These are phyloP conservation scores for Cassiopea xamachana DNA, from an alignment of 30 jellyfish, hydroid and myxozoan genomes.

Conservation along the genomic window DNA sequence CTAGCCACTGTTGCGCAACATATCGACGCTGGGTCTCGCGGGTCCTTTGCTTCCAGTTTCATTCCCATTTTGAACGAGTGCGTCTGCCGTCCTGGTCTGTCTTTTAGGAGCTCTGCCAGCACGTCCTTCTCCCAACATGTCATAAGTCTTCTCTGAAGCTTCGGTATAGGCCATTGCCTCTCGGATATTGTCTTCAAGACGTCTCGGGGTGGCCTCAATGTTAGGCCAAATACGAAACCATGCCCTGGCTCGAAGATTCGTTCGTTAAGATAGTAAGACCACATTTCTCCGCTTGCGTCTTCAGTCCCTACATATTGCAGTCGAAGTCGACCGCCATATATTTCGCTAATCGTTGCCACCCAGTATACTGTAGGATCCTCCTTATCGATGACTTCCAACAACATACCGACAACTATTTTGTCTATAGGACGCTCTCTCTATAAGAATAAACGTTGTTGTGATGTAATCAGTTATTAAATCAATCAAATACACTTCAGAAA, in stretches of 20 bases:
- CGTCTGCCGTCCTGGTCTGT: constrained; percentile 38
- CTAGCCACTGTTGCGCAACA: constrained; percentile 97
- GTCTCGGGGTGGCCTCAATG: constrained; percentile 91
- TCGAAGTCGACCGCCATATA: constrained; percentile 90
- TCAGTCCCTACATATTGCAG: constrained; percentile 92
- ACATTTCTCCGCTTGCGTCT: constrained; percentile 82
- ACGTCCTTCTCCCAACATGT: constrained; percentile 76
- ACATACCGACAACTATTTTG: constrained; percentile 86
- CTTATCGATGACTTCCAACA: constrained; percentile 86
- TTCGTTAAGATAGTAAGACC: constrained; percentile 87
- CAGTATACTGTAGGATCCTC: constrained; percentile 93
- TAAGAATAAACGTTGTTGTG: not conserved
- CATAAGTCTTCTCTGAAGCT: constrained; percentile 56
- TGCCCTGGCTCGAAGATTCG: constrained; percentile 85
- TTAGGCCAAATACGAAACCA: constrained; percentile 82
- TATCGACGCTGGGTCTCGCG: constrained; percentile 82
- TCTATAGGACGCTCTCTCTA: constrained; percentile 87
- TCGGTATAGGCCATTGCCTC: constrained; percentile 71
- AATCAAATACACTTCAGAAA: too few relatives aligned
- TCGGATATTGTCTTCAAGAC: constrained; percentile 68
- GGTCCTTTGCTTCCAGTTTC: constrained; percentile 98
- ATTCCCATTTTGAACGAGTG: constrained; percentile 87
- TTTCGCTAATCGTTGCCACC: constrained; percentile 88
- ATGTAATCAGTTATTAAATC: too few relatives aligned
- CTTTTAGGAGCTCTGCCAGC: constrained; percentile 64